phyloP scores from a whole-genome alignment of 2,888 invertebrate genomes.

The Dendrolimus houi region DNA sequence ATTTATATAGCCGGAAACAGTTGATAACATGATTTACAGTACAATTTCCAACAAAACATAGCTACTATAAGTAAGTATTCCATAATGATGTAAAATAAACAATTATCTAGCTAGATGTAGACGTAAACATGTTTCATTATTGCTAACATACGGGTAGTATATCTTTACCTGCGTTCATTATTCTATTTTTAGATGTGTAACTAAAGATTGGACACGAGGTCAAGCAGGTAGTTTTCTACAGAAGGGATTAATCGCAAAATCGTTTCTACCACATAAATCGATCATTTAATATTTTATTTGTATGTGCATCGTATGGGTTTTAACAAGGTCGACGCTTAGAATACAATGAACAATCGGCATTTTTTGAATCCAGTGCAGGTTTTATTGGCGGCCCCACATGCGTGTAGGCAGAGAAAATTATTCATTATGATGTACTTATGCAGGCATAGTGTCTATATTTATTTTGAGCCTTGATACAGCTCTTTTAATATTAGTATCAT shows the following conservation, averaged over 20 bases:
- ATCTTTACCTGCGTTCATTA: constrained; percentile 1
- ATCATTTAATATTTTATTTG: not conserved
- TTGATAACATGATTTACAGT: not conserved
- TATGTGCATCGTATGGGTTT: not conserved
- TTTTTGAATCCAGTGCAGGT: constrained; percentile 15
- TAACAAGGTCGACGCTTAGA: not conserved
- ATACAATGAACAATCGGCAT: constrained; percentile 24
- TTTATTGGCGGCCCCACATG: not conserved
- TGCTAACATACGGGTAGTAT: not conserved
- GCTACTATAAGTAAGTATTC: no score
- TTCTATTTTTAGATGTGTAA: constrained; percentile 43
- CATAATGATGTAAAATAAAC: no score
- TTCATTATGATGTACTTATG: not conserved
- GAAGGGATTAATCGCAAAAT: constrained; percentile 11
- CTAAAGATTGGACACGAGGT: constrained; percentile 38
- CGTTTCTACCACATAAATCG: not conserved
- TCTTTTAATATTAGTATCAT: no score
- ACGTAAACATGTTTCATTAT: no score
- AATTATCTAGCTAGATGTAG: no score
- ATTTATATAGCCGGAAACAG: not conserved
- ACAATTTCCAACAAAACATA: no score
- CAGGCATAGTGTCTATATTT: not conserved
- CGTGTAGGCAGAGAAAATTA: not conserved
- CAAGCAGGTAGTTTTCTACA: constrained; percentile 35
- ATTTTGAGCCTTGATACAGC: not conserved